Evolutionary conservation across 2,888 invertebrate species (phyloP), one percentile per base, ranked within the genome.

Genomic region (Ectemnius continuus): DNA sequence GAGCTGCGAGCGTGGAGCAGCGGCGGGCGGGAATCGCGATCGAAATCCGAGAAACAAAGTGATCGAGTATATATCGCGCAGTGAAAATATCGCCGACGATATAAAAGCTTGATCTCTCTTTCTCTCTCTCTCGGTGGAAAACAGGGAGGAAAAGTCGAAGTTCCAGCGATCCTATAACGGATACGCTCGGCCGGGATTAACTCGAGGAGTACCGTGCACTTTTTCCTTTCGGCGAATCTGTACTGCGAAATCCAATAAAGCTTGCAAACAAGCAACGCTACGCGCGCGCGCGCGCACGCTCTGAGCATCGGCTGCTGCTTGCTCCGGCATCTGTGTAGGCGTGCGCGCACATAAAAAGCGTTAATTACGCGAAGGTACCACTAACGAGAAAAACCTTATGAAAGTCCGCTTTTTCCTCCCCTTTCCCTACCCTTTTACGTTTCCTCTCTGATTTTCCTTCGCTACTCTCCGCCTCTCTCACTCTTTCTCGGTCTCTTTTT

Each of bases 351-450:
- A 63, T 47, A 69, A 73, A 67, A 67, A 74, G 56, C 74, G 74
- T 74, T 74, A 76, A 76, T 76, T 76, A 70, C 76, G 74, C 61
- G 70, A 64, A 67, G 65, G 52, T 46, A 47, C 28, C 67, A 66
- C 58, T 70, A 70, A 74, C 67, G 70, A 70, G 67, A 67, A 70
- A 70, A 67, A 70, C 56, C 66, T 74, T 52, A 47, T 28, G 64
- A 70, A 67, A 74, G 45, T 64, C 36, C 8, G 36, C 36, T 36
- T 36, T 36, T 36, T 36, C 4, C 36, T n/a, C 36, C 36, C 36
- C 11, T 36, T 36, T 11, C 52, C 46, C 18, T 46, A 36, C 16
- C 8, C 63, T 71, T 67, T 23, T n/a, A 36, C 45, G 20, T 13
- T n/a, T 57, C n/a, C 18, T 58, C 26, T 46, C 28, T 47, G 4